Percentiles rank a stretch among this genome's conserved stretches.
Conservation (phyloP, 2,113 vertebrate genomes). For the Micronycteris hirsuta region DNA sequence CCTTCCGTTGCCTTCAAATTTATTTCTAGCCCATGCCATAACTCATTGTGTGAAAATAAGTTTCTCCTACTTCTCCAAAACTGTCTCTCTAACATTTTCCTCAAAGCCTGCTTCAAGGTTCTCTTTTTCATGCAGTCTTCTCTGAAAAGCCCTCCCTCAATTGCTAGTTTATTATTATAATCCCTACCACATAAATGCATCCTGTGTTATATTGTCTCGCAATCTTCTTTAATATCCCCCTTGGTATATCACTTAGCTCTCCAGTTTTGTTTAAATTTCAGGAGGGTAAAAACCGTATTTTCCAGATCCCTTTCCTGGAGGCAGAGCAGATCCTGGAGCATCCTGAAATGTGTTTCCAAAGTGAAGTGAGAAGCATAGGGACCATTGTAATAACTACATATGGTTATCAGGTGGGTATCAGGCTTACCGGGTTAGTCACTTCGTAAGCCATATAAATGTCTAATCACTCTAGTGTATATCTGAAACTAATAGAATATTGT, state of each 20-base stretch:
- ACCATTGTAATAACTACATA: neutral
- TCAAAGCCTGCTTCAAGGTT: neutral
- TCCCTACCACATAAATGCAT: too few species aligned
- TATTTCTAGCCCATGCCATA: neutral
- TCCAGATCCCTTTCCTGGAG: neutral
- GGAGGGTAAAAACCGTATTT: neutral
- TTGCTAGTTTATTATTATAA: neutral
- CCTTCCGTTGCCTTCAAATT: neutral
- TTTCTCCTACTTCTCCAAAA: neutral
- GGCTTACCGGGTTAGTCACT: neutral
- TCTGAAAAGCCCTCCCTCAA: neutral
- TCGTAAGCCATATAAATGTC: neutral
- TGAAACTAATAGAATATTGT: neutral
- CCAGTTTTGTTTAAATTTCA: neutral
- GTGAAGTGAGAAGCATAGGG: rapidly evolving
- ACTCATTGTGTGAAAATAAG: neutral
- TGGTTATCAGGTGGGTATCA: neutral
- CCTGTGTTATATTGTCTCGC: neutral
- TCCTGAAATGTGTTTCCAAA: neutral
- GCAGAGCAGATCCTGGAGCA: neutral
- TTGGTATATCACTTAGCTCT: neutral
- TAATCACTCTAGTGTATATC: neutral
- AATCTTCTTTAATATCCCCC: neutral
- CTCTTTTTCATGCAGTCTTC: neutral
- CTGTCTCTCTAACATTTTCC: neutral